A percentile compares a stretch with the other conserved stretches of the same genome.
phyloP scores from a whole-genome alignment of 2,888 invertebrate species.

The Abscondita cerata region DNA sequence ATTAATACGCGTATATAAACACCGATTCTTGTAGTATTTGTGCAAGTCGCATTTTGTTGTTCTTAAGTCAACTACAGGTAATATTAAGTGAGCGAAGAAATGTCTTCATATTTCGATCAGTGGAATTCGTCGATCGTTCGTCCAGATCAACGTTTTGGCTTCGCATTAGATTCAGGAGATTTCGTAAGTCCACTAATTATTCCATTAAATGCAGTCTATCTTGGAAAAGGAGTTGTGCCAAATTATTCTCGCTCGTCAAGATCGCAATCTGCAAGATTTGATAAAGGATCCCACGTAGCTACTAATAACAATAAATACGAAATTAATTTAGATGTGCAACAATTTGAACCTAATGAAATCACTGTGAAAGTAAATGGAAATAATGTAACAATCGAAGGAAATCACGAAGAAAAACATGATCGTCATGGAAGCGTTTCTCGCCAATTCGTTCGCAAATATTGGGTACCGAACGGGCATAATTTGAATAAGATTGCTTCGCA shows the following conservation, averaged over 20 bases:
- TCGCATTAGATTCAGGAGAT: conserved; percentile 62
- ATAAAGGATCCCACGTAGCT: conserved; percentile 63
- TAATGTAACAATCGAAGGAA: conserved; percentile 75
- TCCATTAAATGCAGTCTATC: conserved; percentile 13
- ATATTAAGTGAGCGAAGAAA: conserved; percentile 12
- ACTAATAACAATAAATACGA: conserved; percentile 72
- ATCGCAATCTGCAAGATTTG: conserved; percentile 60
- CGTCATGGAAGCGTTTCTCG: conserved; percentile 77
- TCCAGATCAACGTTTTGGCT: conserved; percentile 64
- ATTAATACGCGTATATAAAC: background rate
- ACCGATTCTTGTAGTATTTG: too few relatives aligned
- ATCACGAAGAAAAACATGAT: conserved; percentile 77
- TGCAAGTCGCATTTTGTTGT: too few relatives aligned
- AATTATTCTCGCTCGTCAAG: conserved; percentile 60
- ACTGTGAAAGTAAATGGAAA: conserved; percentile 72
- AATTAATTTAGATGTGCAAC: conserved; percentile 75
- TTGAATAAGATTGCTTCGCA: conserved; percentile 73
- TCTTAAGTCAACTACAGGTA: background rate
- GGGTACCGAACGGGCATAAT: conserved; percentile 76
- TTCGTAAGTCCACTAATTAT: conserved; percentile 49
- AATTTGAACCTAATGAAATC: conserved; percentile 78
- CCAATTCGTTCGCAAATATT: conserved; percentile 76
- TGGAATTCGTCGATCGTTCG: conserved; percentile 39
- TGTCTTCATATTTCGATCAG: conserved; percentile 66
- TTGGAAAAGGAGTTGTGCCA: background rate